Base-by-base conservation (phyloP, 2,113 vertebrate species). In the Lophotis ruficrista region DNA sequence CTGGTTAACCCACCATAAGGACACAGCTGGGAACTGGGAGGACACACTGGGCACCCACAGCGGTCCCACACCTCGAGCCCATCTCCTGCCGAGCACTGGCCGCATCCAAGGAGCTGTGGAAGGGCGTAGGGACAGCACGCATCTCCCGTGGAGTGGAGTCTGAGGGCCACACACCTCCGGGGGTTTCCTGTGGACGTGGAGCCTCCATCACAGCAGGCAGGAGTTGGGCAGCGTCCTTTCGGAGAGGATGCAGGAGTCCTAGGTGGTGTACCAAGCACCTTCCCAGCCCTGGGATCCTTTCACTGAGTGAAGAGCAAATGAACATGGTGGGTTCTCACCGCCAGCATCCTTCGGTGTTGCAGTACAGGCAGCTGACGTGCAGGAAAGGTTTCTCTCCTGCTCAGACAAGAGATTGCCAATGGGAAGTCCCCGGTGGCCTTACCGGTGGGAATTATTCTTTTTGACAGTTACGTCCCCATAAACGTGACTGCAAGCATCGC, bases 11-110 rank as follows among this genome's bases (percentile, higher is more conserved):
- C 4, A 4, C 48, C 23, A 3, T 22, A 54, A 51, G 33, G 35
- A 48, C 60, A 33, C 4, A n/a, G 24, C 21, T 48, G 19, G 70
- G 50, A 70, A 24, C 4, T 1, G 1, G 7, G 10, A 24, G 6
- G 2, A n/a, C n/a, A 12, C 15, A 19, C 12, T 4, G 18, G 35
- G 41, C 45, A 56, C 13, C 11, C 0, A 0, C 13, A 50, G 3
- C 1, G 6, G 14, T 51, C 47, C 51, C 79, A 66, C 22, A 54
- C 4, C 35, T 53, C 48, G 17, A 5, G 37, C 57, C 35, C 2
- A 0, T 45, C 31, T 53, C 21, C 25, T 38, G 33, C 69, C 1
- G 7, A 79, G 24, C 13, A 35, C 53, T 68, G 69, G 18, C 35
- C 23, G 62, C 27, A 28, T 41, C 38, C 54, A 41, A 27, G 66